phyloP scores from a whole-genome alignment of 2,113 vertebrate species.

The Onychostoma macrolepis region DNA sequence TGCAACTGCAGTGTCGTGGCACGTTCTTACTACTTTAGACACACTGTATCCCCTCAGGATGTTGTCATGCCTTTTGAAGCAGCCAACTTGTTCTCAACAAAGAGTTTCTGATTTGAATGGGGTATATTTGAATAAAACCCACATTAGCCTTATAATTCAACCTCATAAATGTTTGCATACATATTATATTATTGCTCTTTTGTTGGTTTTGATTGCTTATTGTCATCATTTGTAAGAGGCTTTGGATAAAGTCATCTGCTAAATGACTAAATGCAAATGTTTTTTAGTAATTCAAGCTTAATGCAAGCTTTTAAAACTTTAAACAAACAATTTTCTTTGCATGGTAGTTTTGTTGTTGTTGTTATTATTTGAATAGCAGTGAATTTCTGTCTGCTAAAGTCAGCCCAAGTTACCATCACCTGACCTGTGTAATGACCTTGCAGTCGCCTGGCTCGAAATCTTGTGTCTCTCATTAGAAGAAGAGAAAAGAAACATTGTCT shows the following conservation, averaged over 20 bases:
- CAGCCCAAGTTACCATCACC: slow-evolving; percentile 26
- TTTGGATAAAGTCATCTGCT: too few relatives aligned
- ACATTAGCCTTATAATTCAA: not conserved
- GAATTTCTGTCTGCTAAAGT: not conserved
- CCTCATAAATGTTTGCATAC: not conserved
- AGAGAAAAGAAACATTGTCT: slow-evolving; percentile 60
- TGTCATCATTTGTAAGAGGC: too few relatives aligned
- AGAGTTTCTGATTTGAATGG: not conserved
- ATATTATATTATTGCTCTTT: too few relatives aligned
- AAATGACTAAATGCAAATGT: not conserved
- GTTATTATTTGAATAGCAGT: not conserved
- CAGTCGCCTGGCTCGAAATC: slow-evolving; percentile 47
- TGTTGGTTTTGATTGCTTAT: too few relatives aligned
- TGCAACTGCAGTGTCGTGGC: slow-evolving; percentile 42
- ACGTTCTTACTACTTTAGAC: slow-evolving; percentile 37
- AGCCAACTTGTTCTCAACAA: slow-evolving; percentile 11
- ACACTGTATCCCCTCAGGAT: slow-evolving; percentile 33
- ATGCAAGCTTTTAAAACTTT: not conserved
- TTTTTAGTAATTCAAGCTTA: not conserved
- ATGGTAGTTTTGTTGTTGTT: not conserved
- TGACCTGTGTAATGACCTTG: slow-evolving; percentile 51
- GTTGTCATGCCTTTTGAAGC: slow-evolving; percentile 21
- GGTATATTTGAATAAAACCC: not conserved
- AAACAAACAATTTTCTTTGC: not conserved
- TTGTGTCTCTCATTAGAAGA: slow-evolving; percentile 52